Base-by-base conservation (phyloP, 1,140 invertebrate species). In the Danaus melanippus region DNA sequence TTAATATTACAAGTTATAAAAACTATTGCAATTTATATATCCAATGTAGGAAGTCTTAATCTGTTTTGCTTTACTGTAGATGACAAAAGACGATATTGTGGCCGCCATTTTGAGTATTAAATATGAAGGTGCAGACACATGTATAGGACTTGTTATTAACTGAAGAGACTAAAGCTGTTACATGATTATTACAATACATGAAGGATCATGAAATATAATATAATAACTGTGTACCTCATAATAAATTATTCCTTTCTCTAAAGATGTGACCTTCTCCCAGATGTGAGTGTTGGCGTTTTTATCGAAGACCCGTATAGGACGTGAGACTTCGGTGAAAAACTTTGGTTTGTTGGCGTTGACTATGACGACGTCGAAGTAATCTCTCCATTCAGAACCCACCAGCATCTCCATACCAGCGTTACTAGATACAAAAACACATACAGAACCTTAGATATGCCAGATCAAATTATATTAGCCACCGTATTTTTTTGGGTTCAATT, bases 271-370 rank as follows among this genome's bases (percentile, higher is more conserved):
- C 64, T 94, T 91, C 81, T 97, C 96, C 96, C 96, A 99, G 0
- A 96, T 90, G 67, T 96, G 94, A 1, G 91, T 93, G 69, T 94
- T 91, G 15, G 91, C 92, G 47, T 89, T 89, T 74, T 93, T 92
- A 74, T 98, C 94, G 75, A 96, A 98, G 10, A 96, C 90, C 67
- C 97, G 88, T 60, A 99, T 94, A 0, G 97, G 97, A 46, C 96
- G 91, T 41, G 93, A 93, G 79, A 93, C 92, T 69, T 95, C 95
- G n/a, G 93, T 97, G 87, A 99, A 99, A 86, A 99, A 99, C 66
- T 93, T 93, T 1, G 98, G 98, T 78, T 99, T 99, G 65, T 96
- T 92, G 0, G 97, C 97, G 77, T 95, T 95, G 7, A 97, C 96
- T 59, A 99, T 96, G 21, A 98, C 92, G 8, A 99, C 93, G 86